Conservation (phyloP, 2,888 invertebrate genomes). For the Fragum sueziense region DNA sequence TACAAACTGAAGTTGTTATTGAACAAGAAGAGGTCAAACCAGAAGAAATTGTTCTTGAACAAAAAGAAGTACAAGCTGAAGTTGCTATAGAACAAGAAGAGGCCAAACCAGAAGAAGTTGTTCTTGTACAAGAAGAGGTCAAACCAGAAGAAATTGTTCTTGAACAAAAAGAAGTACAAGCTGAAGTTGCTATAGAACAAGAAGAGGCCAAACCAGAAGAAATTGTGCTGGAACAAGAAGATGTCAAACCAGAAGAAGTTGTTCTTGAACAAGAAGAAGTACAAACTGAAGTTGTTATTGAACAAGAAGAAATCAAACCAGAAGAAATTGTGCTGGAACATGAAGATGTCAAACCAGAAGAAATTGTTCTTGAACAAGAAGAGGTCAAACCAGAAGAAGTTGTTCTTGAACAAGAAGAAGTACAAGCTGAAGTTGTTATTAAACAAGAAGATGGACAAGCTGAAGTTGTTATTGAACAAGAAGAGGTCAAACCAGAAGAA, state of each 20-base stretch:
- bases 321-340: not conserved
- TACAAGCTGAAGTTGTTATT: not conserved
- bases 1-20: not conserved
- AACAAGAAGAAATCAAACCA: not conserved
- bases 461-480: slow-evolving; percentile 12
- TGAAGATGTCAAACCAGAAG: too few relatives aligned
- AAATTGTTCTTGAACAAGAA: too few relatives aligned
- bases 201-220: not conserved
- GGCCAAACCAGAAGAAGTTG: too few relatives aligned
- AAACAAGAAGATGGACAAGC: slow-evolving; percentile 8
- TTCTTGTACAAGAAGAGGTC: slow-evolving; percentile 17
- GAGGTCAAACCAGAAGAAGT: not conserved
- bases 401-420: slow-evolving; percentile 5
- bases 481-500: slow-evolving; percentile 10
- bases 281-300: not conserved
- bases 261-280: not conserved
- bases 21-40: slow-evolving; percentile 15
- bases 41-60: not conserved
- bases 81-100: too few relatives aligned
- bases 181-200: slow-evolving; percentile 13
- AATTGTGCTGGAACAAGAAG: slow-evolving; percentile 11
- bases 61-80: too few relatives aligned
- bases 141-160: not conserved
- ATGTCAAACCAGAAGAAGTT: slow-evolving; percentile 6
- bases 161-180: too few relatives aligned